Evolutionary conservation across 2,888 invertebrate genomes (phyloP).

Genomic region (Microplitis deprimator): DNA sequence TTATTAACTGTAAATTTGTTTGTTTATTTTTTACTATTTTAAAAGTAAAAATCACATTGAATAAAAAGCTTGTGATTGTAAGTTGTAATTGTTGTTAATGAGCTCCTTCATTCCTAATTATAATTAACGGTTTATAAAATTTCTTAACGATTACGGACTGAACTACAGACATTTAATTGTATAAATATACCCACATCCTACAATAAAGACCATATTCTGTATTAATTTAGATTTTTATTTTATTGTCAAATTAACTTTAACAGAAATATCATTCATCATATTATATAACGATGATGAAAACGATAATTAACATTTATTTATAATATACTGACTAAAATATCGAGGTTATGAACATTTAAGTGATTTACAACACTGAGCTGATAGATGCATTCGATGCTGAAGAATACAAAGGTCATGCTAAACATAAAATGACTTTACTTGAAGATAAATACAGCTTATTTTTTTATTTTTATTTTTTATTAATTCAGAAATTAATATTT

Average conservation of each 20-base stretch:
- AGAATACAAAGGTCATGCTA: slow-evolving; percentile 66
- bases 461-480: background rate
- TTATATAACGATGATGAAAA: slow-evolving; percentile 57
- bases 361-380: slow-evolving; percentile 46
- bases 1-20: background rate
- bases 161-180: background rate
- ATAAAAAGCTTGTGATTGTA: background rate
- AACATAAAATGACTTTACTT: slow-evolving; percentile 58
- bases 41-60: background rate
- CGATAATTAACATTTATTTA: slow-evolving; percentile 52
- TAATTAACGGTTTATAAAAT: background rate
- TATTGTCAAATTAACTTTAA: slow-evolving; percentile 16
- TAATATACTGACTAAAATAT: slow-evolving; percentile 65
- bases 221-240: slow-evolving; percentile 5
- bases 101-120: background rate
- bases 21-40: background rate
- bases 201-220: background rate
- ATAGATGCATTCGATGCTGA: slow-evolving; percentile 63
- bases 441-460: slow-evolving; percentile 65
- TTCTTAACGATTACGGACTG: background rate
- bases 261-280: background rate
- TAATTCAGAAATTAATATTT: slow-evolving; percentile 13
- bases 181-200: background rate
- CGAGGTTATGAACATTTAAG: slow-evolving; percentile 57
- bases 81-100: background rate